Evolutionary conservation across 1,140 invertebrate species (phyloP).

Genomic region (Bombus huntii): DNA sequence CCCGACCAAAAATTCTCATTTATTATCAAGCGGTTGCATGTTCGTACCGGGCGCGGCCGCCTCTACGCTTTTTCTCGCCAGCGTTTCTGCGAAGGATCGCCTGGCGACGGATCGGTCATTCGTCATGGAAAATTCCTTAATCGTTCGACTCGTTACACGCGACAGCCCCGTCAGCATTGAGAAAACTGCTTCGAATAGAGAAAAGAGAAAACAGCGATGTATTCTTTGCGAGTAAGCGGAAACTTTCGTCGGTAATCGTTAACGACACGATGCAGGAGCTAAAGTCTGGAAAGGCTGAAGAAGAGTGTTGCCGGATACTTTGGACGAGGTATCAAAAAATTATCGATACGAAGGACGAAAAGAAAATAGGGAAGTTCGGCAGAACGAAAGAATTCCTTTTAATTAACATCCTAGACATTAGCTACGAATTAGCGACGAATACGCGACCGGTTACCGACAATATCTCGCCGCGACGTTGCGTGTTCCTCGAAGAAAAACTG

Average conservation of each 20-base stretch:
- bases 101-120: constrained; percentile 35
- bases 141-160: constrained; percentile 55
- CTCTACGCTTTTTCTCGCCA: constrained; percentile 31
- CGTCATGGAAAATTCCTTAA: constrained; percentile 53
- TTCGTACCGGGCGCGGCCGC: not conserved
- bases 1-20: constrained; percentile 64
- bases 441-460: constrained; percentile 16
- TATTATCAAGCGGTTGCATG: constrained; percentile 45
- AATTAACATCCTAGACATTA: constrained; percentile 14
- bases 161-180: not conserved
- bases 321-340: not conserved
- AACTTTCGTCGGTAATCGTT: constrained; percentile 15
- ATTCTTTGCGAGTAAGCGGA: not conserved
- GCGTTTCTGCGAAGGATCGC: constrained; percentile 31
- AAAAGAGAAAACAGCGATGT: too few species aligned
- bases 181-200: not conserved
- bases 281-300: not conserved
- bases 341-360: too few species aligned
- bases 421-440: constrained; percentile 33
- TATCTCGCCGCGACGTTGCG: constrained; percentile 28
- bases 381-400: constrained; percentile 57
- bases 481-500: not conserved
- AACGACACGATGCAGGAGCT: not conserved
- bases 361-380: not conserved
- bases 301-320: accelerated